Evolutionary conservation across 2,797 vertebrate species (phyloP).

Genomic region (Tokudaia muenninki): DNA sequence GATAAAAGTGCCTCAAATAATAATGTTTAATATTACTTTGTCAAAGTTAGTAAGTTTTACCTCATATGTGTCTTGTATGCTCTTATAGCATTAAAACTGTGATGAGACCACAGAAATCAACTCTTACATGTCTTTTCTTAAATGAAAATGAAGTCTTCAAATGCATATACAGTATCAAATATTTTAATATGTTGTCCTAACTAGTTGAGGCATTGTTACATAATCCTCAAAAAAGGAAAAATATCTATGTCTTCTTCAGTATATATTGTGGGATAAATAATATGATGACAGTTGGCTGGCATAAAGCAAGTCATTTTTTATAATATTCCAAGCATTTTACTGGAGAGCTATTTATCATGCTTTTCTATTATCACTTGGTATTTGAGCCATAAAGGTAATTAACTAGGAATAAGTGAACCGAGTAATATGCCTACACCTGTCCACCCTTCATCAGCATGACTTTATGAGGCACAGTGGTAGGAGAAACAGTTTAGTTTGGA

Average conservation of each 20-base stretch:
- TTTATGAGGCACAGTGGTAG: slow-evolving; percentile 75
- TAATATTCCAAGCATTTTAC: slow-evolving; percentile 73
- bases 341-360: slow-evolving; percentile 62
- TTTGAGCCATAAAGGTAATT: slow-evolving; percentile 74
- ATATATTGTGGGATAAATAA: slow-evolving; percentile 68
- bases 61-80: background rate
- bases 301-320: slow-evolving; percentile 76
- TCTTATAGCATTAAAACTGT: background rate
- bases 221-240: slow-evolving; percentile 22
- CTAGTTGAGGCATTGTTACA: slow-evolving; percentile 11
- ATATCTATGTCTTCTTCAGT: slow-evolving; percentile 21
- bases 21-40: slow-evolving; percentile 24
- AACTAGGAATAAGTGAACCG: slow-evolving; percentile 69
- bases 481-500: slow-evolving; percentile 76
- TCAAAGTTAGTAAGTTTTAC: slow-evolving; percentile 29
- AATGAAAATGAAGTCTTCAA: slow-evolving; percentile 24
- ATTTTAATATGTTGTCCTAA: slow-evolving; percentile 49
- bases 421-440: slow-evolving; percentile 76
- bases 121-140: slow-evolving; percentile 58
- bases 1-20: background rate
- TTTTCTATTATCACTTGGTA: slow-evolving; percentile 67
- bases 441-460: slow-evolving; percentile 69
- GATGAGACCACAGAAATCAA: slow-evolving; percentile 13
- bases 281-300: slow-evolving; percentile 65
- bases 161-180: slow-evolving; percentile 1